Base-by-base conservation (phyloP, 1,140 invertebrate species). In the Limonius californicus region DNA sequence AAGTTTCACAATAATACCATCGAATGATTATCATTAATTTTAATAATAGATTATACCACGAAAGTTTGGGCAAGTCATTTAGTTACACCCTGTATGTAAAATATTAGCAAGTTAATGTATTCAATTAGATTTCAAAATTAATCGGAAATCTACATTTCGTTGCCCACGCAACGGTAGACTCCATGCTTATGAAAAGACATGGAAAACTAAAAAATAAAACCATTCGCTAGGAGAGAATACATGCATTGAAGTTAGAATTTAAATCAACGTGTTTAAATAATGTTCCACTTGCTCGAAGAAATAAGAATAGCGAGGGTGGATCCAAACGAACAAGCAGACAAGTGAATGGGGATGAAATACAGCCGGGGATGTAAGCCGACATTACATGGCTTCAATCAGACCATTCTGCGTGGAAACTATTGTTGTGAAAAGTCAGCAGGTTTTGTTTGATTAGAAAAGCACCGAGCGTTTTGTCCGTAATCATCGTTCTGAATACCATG, bases 361-460 rank as follows among this genome's bases (percentile, higher is more conserved):
- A 50, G 61, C 20, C 30, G 45, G 63, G 65, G 68, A 59, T 68
- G 68, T 70, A 70, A 72, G 70, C 70, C 67, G 71, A 64, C 70
- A 67, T 72, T 72, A 70, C 71, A 70, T 35, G 69, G 71, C 70
- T 72, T 72, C 71, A 72, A 72, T 72, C 69, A 68, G 68, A 23
- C 59, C 45, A 56, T 64, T 61, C 57, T 61, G 58, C 56, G 60
- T 47, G 58, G 64, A 63, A 64, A 61, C 59, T 69, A 70, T 72
- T 72, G 71, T 72, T 72, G 70, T 68, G 68, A 70, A 72, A 72
- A 72, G 71, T 72, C 71, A 70, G 68, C 68, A 59, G 65, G 71
- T 69, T 72, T 71, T 70, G 69, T 72, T 72, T 71, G 69, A 71
- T 72, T 71, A 70, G 66, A 70, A 72, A 70, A 71, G 68, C 69